A percentile compares a stretch with the other conserved stretches of the same genome.
Conservation (phyloP, 1,140 invertebrate genomes). For the Apis florea region DNA sequence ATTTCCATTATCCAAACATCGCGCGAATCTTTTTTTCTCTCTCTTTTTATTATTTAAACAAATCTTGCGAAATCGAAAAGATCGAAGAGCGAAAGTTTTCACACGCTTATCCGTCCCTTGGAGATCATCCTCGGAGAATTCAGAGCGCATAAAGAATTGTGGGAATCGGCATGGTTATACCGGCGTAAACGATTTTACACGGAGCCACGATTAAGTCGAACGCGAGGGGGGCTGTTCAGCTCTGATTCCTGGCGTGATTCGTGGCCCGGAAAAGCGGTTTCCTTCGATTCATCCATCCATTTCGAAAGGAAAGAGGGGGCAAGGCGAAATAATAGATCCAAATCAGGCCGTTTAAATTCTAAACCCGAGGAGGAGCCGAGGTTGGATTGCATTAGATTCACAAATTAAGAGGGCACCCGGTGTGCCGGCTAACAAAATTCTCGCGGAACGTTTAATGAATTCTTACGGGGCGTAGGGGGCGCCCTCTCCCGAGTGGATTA, state of each 20-base stretch:
- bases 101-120: neutral
- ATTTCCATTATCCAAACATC: too few relatives aligned
- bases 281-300: slow-evolving; percentile 17
- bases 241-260: slow-evolving; percentile 46
- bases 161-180: slow-evolving; percentile 47
- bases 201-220: slow-evolving; percentile 48
- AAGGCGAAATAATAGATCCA: neutral
- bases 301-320: neutral
- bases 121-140: slow-evolving; percentile 12
- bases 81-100: neutral
- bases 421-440: slow-evolving; percentile 16
- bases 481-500: neutral
- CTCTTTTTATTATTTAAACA: neutral
- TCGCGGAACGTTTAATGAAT: slow-evolving; percentile 37
- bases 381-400: slow-evolving; percentile 37
- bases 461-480: neutral
- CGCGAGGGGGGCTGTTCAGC: slow-evolving; percentile 31
- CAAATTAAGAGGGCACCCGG: slow-evolving; percentile 8
- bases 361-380: neutral
- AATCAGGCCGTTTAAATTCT: slow-evolving; percentile 37
- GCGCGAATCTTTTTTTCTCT: neutral
- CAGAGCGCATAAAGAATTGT: slow-evolving; percentile 33
- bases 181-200: slow-evolving; percentile 42
- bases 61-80: neutral
- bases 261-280: slow-evolving; percentile 22